Conservation (phyloP, 2,113 vertebrate genomes). For the Paradoxurus hermaphroditus region DNA sequence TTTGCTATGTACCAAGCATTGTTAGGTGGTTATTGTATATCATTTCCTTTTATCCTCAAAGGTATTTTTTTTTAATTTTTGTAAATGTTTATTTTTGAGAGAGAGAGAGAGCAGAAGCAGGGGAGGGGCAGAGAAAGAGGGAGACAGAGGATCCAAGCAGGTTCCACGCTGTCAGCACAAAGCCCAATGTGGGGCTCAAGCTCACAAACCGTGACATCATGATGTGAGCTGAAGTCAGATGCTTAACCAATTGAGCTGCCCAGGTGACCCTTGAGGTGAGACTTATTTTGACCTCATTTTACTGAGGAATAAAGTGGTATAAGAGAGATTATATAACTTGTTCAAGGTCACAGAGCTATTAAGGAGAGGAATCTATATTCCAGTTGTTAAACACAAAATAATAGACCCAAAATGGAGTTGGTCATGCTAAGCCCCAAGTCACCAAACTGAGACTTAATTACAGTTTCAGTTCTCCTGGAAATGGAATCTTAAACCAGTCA, state of each 20-base stretch:
- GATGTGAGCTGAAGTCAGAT: too few relatives aligned
- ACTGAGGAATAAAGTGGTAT: not conserved
- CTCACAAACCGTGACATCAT: too few relatives aligned
- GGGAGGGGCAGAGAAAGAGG: too few relatives aligned
- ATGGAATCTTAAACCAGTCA: not conserved
- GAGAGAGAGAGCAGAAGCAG: too few relatives aligned
- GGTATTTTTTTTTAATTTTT: too few relatives aligned
- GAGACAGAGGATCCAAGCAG: too few relatives aligned
- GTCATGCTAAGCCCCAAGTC: not conserved
- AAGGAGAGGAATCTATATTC: not conserved
- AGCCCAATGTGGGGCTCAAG: too few relatives aligned
- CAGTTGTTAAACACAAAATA: not conserved
- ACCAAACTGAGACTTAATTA: not conserved
- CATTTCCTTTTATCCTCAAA: not conserved
- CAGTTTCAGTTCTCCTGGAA: not conserved
- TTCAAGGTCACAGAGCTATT: not conserved
- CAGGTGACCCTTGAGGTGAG: not conserved
- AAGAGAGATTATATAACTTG: not conserved
- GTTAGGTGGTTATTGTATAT: not conserved
- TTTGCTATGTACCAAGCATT: not conserved
- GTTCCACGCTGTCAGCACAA: too few relatives aligned
- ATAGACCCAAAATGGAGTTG: not conserved
- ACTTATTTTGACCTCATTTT: not conserved
- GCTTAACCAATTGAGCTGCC: too few relatives aligned
- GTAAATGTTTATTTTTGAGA: too few relatives aligned